Base-by-base conservation (phyloP, 1,140 invertebrate genomes). In the Cydia amplana region DNA sequence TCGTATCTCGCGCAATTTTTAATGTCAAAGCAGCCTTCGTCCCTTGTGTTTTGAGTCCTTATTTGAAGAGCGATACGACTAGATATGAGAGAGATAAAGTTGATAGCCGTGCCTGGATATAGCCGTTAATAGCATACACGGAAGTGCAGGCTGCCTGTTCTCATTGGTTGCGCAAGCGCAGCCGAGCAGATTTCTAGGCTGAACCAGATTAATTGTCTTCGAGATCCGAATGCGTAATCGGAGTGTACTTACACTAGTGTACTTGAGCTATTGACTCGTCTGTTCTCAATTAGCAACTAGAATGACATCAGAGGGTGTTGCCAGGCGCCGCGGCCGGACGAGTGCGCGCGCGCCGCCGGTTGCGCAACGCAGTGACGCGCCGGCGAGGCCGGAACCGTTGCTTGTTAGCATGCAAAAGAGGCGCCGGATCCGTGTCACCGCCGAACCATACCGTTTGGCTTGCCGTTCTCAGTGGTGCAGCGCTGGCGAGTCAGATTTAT, bases 401-500 rank as follows among this genome's bases (percentile, higher is more conserved):
- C 85, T 86, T 80, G 85, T 89, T 87, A 85, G 85, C 88, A 91
- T 91, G 88, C 88, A 90, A 87, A 90, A 83, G 86, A 83, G 84
- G 85, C 86, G 81, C 85, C 88, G 88, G 85, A 85, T 86, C 85
- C 85, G 81, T 85, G 83, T 82, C 83, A 83, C 76, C 46, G 80
- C 64, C 75, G 77, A 78, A 79, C 75, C 75, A 81, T 67, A 67
- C 23, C 79, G 80, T 85, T 85, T 83, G 78, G 82, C 85, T 82
- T 87, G 88, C 88, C 83, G 85, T 89, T 20, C 25, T 86, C 79
- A 14, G 28, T 78, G 75, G 70, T 79, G 79, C 77, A 75, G 75
- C 72, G 65, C 76, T 77, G 76, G 10, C 65, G 77, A 73, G 55
- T 67, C 46, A 73, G 77, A 73, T 80, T 73, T 40, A 70, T 60